Percentiles rank a stretch among this genome's conserved stretches.
Evolutionary conservation across 1,140 invertebrate genomes (phyloP).

Genomic region (Drosophila persimilis): DNA sequence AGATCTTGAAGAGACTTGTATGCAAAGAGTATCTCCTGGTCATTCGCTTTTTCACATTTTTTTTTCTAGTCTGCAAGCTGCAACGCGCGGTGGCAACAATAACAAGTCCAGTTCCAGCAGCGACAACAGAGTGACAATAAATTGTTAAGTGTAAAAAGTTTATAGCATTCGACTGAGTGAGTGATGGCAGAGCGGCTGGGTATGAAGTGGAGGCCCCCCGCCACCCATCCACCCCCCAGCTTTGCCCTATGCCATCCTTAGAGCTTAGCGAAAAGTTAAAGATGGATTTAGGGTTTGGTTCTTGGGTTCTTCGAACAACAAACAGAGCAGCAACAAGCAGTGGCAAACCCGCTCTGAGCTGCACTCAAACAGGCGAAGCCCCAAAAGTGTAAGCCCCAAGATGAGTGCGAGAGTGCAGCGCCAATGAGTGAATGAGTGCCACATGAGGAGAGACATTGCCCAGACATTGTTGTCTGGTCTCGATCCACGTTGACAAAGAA

Average conservation of each 20-base stretch:
- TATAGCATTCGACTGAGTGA: conserved; percentile 74
- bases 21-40: too few species aligned
- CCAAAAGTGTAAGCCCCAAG: conserved; percentile 36
- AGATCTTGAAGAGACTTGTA: too few species aligned
- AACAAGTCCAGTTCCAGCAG: conserved; percentile 5
- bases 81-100: not conserved
- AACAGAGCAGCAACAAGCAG: conserved; percentile 5
- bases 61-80: not conserved
- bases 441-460: conserved; percentile 21
- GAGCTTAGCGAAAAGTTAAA: conserved; percentile 35
- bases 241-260: not conserved
- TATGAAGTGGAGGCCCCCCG: not conserved
- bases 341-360: conserved; percentile 40
- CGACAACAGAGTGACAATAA: conserved; percentile 70
- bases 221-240: not conserved
- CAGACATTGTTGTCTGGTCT: conserved; percentile 32
- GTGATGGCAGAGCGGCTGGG: conserved; percentile 48
- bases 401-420: too few species aligned
- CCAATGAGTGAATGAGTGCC: conserved; percentile 28
- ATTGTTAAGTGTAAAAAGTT: conserved; percentile 79
- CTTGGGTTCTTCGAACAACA: conserved; percentile 7
- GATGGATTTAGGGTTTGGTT: conserved; percentile 50
- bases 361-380: conserved; percentile 43
- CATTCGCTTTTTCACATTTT: too few species aligned
- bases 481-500: conserved; percentile 29